phyloP scores from a whole-genome alignment of 2,113 vertebrate species.

The Zootoca vivipara region DNA sequence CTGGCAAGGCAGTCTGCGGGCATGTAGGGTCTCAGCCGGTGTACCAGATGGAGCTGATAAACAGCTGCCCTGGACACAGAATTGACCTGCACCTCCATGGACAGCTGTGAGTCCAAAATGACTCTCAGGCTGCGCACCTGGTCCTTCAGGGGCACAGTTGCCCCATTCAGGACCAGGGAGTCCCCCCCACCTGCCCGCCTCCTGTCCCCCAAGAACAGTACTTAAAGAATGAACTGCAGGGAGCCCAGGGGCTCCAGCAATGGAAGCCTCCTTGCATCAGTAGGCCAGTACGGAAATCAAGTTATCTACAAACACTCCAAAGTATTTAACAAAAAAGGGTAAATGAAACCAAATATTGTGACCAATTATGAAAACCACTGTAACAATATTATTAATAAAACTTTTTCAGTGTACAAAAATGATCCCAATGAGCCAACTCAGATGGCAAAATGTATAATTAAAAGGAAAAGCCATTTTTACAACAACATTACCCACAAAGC shows the following conservation, averaged over 20 bases:
- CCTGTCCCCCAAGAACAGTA: no score
- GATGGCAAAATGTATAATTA: conserved; percentile 55
- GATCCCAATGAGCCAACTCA: conserved; percentile 57
- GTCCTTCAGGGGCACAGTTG: no score
- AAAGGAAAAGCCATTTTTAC: conserved; percentile 58
- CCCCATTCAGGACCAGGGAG: no score
- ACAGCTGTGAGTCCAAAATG: no score
- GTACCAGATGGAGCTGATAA: no score
- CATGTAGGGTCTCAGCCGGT: no score
- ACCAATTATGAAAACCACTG: not conserved
- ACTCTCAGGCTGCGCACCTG: no score
- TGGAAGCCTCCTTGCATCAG: no score
- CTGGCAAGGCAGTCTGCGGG: no score
- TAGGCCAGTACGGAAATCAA: not conserved
- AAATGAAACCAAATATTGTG: not conserved
- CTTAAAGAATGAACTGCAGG: not conserved
- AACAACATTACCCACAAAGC: conserved; percentile 66
- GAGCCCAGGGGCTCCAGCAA: not conserved
- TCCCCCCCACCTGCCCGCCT: no score
- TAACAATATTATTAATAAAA: conserved; percentile 15
- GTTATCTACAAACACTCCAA: not conserved
- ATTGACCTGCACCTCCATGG: no score
- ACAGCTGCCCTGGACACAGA: no score
- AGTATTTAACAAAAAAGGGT: not conserved
- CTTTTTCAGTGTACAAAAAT: conserved; percentile 45